These are phyloP conservation scores for Ictalurus furcatus DNA, from an alignment of 2,113 vertebrate species.

Conservation along the genomic window DNA sequence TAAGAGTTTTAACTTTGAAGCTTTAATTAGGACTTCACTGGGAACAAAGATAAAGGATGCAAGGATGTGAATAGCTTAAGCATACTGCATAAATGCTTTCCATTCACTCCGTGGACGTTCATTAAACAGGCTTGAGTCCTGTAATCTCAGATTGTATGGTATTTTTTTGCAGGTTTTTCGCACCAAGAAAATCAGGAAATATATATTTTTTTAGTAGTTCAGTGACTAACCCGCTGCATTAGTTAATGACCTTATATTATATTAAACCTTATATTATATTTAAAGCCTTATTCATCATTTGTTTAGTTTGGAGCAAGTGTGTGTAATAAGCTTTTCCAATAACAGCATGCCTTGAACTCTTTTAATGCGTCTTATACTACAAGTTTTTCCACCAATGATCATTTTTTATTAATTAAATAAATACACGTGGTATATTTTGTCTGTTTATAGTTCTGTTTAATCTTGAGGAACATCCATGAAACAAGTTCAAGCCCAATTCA, in stretches of 20 bases:
- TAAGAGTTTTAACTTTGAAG: slow-evolving; percentile 47
- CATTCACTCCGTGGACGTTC: not conserved
- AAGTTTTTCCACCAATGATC: no score
- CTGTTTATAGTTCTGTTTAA: no score
- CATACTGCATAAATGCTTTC: not conserved
- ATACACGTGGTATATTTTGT: no score
- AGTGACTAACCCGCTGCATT: not conserved
- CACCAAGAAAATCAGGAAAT: not conserved
- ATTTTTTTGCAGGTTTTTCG: not conserved
- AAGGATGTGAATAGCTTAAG: not conserved
- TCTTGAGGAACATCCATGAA: no score
- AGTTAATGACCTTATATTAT: no score
- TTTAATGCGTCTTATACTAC: no score
- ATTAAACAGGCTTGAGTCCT: not conserved
- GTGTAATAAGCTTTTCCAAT: not conserved
- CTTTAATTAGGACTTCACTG: slow-evolving; percentile 44
- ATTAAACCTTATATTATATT: not conserved
- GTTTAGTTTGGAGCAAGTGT: not conserved
- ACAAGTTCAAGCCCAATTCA: no score
- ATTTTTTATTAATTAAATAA: no score
- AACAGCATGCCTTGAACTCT: no score
- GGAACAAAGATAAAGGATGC: slow-evolving; percentile 33
- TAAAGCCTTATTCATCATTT: no score
- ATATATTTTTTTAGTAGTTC: not conserved
- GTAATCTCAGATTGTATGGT: not conserved